phyloP scores from a whole-genome alignment of 2,888 invertebrate genomes.

The Caenorhabditis becei region DNA sequence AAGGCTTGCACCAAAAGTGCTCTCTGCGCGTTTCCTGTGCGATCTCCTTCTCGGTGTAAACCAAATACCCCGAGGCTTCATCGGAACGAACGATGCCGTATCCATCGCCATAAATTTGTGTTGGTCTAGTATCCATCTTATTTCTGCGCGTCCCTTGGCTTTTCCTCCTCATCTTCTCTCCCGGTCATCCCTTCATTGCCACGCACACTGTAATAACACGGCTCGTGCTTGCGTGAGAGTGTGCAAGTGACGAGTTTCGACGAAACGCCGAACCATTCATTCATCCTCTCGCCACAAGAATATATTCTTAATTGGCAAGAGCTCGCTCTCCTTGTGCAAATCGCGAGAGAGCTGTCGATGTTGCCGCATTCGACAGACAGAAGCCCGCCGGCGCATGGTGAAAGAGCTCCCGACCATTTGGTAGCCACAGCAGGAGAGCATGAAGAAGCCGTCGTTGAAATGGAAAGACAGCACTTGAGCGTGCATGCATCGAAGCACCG shows the following conservation, averaged over 20 bases:
- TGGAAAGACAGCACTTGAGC: constrained; percentile 58
- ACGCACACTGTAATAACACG: constrained; percentile 47
- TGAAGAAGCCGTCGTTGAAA: constrained; percentile 53
- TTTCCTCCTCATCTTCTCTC: constrained; percentile 16
- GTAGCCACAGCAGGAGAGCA: constrained; percentile 25
- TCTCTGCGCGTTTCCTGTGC: not conserved
- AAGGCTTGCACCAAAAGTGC: not conserved
- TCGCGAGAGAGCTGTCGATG: constrained; percentile 42
- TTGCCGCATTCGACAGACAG: constrained; percentile 35
- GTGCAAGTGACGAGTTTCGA: constrained; percentile 60
- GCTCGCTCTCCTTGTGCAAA: constrained; percentile 38
- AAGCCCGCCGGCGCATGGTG: constrained; percentile 55
- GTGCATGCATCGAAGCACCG: constrained; percentile 51
- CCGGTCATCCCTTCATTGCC: constrained; percentile 14
- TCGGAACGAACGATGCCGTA: constrained; percentile 19
- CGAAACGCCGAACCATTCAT: constrained; percentile 57
- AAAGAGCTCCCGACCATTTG: constrained; percentile 59
- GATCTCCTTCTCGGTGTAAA: constrained; percentile 6
- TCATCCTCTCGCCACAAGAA: constrained; percentile 44
- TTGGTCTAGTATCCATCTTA: constrained; percentile 45
- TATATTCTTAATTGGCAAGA: constrained; percentile 55
- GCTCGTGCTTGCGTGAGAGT: constrained; percentile 14
- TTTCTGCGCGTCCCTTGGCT: constrained; percentile 7
- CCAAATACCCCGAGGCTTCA: constrained; percentile 44
- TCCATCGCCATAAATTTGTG: constrained; percentile 42